Conservation (phyloP, 1,140 invertebrate species). For the Ladona fulva region DNA sequence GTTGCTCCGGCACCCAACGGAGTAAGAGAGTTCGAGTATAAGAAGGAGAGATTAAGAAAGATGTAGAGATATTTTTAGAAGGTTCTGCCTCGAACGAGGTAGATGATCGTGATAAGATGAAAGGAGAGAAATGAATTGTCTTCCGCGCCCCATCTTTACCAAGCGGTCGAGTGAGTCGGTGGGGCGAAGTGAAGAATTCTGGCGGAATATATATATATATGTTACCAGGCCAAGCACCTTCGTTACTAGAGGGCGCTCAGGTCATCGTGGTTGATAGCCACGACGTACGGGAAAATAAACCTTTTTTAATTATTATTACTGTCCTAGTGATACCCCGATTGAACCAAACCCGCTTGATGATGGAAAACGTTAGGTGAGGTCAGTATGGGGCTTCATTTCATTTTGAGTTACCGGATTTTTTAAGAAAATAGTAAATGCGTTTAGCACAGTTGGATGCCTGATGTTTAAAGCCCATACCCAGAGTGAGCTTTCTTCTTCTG, state of each 20-base stretch:
- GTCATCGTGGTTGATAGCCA: no score
- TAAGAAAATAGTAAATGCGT: neutral
- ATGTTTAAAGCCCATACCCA: neutral
- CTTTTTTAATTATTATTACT: neutral
- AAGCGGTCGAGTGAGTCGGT: no score
- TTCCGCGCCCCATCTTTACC: neutral
- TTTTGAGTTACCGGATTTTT: neutral
- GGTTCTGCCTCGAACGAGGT: no score
- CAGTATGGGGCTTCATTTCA: neutral
- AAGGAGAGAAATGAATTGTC: neutral
- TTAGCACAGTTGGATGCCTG: neutral
- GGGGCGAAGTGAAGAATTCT: no score
- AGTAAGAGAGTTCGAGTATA: no score
- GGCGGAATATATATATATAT: neutral
- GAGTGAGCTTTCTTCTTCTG: neutral
- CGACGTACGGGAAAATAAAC: no score
- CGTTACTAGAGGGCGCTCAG: neutral
- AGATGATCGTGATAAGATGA: no score
- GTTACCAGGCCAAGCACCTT: neutral
- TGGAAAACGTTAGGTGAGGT: no score
- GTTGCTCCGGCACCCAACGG: no score
- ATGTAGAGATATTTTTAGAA: no score
- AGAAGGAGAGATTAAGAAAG: no score
- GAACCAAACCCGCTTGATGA: neutral
- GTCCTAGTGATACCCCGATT: neutral